These are phyloP conservation scores for Vireo griseus DNA, from an alignment of 2,797 vertebrate genomes.

Conservation along the genomic window DNA sequence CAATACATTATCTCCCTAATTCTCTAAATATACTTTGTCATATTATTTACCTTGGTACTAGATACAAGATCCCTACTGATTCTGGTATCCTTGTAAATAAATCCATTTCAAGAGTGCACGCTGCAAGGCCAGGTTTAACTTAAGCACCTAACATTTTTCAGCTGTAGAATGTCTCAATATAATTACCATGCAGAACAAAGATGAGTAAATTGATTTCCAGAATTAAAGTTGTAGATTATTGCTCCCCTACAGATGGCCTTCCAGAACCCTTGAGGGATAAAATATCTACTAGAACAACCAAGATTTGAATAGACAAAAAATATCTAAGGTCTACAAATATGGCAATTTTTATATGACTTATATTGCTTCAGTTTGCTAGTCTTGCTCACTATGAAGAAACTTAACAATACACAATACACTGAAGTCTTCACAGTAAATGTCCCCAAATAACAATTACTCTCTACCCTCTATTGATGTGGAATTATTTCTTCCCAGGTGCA, in stretches of 20 bases:
- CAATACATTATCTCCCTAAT: not conserved
- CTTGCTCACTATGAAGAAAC: not conserved
- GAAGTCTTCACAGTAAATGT: not conserved
- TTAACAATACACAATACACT: not conserved
- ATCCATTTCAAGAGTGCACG: not conserved
- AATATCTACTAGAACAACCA: not conserved
- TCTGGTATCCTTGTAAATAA: not conserved
- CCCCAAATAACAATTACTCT: not conserved
- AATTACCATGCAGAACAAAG: not conserved
- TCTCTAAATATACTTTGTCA: not conserved
- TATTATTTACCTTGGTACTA: not conserved
- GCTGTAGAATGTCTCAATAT: not conserved
- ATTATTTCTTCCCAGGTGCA: not conserved
- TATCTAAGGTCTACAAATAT: not conserved
- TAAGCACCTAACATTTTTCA: not conserved
- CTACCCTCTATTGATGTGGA: not conserved
- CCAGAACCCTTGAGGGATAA: not conserved
- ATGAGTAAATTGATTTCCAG: constrained; percentile 9
- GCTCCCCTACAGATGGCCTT: not conserved
- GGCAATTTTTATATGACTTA: not conserved
- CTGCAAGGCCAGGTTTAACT: not conserved
- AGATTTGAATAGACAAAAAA: not conserved
- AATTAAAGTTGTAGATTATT: constrained; percentile 29
- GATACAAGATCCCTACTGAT: not conserved
- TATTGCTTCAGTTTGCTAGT: not conserved